Base-by-base conservation (phyloP, 2,888 invertebrate species). In the Scotopteryx bipunctaria region DNA sequence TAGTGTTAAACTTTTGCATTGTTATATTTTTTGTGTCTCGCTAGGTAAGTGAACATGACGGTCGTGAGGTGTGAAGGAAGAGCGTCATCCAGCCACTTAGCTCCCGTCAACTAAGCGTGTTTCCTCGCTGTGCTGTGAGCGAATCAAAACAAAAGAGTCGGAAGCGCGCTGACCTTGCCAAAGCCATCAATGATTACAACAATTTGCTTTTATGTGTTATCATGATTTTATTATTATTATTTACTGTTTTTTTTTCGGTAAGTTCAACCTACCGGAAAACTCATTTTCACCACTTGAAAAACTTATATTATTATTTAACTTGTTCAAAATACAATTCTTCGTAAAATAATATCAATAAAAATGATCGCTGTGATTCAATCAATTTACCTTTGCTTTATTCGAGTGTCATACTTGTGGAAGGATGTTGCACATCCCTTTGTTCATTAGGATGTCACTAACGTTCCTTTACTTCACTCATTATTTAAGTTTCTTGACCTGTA, bases 31-130 rank as follows among this genome's bases (percentile, higher is more conserved):
- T 71, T 76, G 65, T 61, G 55, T 45, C 59, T 23, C n/a, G 27
- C 45, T 63, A 68, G 64, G 57, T 69, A 60, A 59, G 68, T 71
- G 67, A 72, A 73, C 70, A 77, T 78, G 78, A 81, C 59, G 80
- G 80, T 66, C 75, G 67, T 70, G 68, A 67, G 69, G 72, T 74
- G 68, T 66, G 63, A 67, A 78, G 78, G 77, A 84, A 78, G 77
- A 83, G 57, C 78, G 73, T 79, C 80, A 86, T 79, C 74, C 78
- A 80, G 76, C 72, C 76, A 78, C 86, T 88, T 87, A 87, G 76
- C 75, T 75, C 76, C 76, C 81, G 80, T 80, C 81, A 86, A 84
- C 86, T 81, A 81, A 70, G 75, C 90, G 86, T 90, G 75, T 81
- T 86, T 89, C 90, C 90, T 87, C 66, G 73, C 70, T 63, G 71